A percentile compares a stretch with the other conserved stretches of the same genome.
phyloP scores from a whole-genome alignment of 1,140 invertebrate genomes.

The Drosophila ogumai region DNA sequence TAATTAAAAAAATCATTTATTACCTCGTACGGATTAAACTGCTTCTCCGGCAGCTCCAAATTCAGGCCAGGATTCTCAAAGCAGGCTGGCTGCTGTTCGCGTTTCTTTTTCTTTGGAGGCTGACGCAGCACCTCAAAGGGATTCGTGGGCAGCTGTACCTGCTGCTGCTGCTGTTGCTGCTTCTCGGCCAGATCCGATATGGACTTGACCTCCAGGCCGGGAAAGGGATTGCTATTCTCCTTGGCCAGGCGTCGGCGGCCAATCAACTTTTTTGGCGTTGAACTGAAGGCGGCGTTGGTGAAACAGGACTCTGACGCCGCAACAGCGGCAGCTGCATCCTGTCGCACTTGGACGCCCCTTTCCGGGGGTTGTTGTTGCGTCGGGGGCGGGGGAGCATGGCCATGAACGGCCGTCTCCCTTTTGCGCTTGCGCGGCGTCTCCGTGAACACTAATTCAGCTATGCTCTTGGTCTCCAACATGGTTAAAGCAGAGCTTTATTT shows the following conservation, averaged over 20 bases:
- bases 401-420: conserved; percentile 51
- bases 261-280: conserved; percentile 73
- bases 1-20: too few relatives aligned
- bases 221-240: conserved; percentile 56
- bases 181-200: conserved; percentile 63
- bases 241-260: conserved; percentile 62
- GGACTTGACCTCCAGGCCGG: conserved; percentile 77
- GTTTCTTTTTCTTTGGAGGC: conserved; percentile 81
- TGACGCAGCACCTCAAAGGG: conserved; percentile 82
- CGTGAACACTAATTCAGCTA: conserved; percentile 58
- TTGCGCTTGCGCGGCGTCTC: conserved; percentile 82
- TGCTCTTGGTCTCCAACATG: conserved; percentile 73
- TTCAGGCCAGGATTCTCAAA: conserved; percentile 83
- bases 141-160: conserved; percentile 44
- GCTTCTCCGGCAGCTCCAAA: conserved; percentile 77
- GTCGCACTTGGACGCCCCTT: conserved; percentile 25
- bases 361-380: conserved; percentile 20
- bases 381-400: conserved; percentile 14
- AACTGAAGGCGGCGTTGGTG: conserved; percentile 80
- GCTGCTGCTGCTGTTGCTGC: conserved; percentile 11
- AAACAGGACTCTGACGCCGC: conserved; percentile 61
- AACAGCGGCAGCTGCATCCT: conserved; percentile 43
- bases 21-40: conserved; percentile 84
- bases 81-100: conserved; percentile 61
- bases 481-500: not conserved